Evolutionary conservation across 1,140 invertebrate species (phyloP).

Genomic region (Himalopsyche phryganea): DNA sequence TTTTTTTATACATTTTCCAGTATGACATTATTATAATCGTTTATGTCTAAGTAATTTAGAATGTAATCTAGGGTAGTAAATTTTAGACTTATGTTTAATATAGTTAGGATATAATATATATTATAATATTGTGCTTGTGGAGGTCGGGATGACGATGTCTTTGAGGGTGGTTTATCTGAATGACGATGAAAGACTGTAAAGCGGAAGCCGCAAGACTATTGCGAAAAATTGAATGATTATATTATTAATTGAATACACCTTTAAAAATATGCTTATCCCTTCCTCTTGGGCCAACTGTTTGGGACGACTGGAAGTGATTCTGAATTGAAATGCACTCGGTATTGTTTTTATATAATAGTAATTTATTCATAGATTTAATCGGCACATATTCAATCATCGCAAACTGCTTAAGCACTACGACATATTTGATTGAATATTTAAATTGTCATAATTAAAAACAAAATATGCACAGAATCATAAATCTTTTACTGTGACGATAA

Average conservation of each 20-base stretch:
- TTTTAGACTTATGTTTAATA: no score
- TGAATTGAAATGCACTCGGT: conserved; percentile 8
- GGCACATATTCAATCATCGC: no score
- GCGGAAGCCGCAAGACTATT: background rate
- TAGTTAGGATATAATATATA: conserved; percentile 6
- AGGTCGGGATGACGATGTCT: conserved; percentile 48
- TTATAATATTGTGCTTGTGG: conserved; percentile 34
- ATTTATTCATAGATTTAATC: no score
- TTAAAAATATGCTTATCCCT: conserved; percentile 49
- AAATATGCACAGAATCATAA: no score
- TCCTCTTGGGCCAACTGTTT: conserved; percentile 44
- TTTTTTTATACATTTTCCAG: background rate
- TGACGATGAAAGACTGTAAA: conserved; percentile 9
- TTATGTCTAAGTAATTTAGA: background rate
- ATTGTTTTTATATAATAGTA: no score
- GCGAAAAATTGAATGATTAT: conserved; percentile 6
- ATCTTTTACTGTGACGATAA: no score
- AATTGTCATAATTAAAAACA: no score
- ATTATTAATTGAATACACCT: background rate
- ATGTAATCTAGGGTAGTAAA: no score
- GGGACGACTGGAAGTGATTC: conserved; percentile 48
- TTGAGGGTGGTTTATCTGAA: background rate
- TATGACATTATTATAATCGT: no score
- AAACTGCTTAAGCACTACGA: no score
- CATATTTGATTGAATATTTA: no score